These are phyloP conservation scores for Turnix velox DNA, from an alignment of 2,113 vertebrate genomes.

Conservation along the genomic window DNA sequence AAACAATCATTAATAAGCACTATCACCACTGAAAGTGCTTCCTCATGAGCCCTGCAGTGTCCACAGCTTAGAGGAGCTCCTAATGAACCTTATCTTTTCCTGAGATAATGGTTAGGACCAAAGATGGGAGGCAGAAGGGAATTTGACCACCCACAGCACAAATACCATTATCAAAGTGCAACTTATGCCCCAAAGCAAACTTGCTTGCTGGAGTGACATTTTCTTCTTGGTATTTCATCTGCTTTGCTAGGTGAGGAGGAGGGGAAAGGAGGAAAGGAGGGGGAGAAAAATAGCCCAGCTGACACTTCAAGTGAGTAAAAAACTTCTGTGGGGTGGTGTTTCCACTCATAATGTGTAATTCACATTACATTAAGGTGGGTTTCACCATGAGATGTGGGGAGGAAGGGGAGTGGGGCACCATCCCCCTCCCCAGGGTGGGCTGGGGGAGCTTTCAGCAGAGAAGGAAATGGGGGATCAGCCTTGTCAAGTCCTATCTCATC, in stretches of 20 bases:
- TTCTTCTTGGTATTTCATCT: constrained; percentile 51
- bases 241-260: constrained; percentile 21
- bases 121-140: constrained; percentile 28
- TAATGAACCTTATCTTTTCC: constrained; percentile 64
- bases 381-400: accelerated
- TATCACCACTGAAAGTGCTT: not conserved
- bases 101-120: constrained; percentile 62
- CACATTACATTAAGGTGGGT: not conserved
- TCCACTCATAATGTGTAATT: not conserved
- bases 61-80: constrained; percentile 38
- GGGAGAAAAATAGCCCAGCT: not conserved
- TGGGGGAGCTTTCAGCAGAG: not conserved
- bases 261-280: not conserved
- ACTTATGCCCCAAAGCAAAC: constrained; percentile 50
- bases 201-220: constrained; percentile 37
- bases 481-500: constrained; percentile 34
- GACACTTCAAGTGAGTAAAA: constrained; percentile 36
- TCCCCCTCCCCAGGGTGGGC: not conserved
- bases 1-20: not conserved
- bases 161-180: constrained; percentile 59
- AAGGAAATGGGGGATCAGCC: constrained; percentile 13
- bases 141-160: constrained; percentile 68
- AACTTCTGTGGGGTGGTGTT: not conserved
- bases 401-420: not conserved
- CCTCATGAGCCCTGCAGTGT: constrained; percentile 20